Evolutionary conservation across 2,888 invertebrate species (phyloP).

Genomic region (Gisinianus flammeolus): DNA sequence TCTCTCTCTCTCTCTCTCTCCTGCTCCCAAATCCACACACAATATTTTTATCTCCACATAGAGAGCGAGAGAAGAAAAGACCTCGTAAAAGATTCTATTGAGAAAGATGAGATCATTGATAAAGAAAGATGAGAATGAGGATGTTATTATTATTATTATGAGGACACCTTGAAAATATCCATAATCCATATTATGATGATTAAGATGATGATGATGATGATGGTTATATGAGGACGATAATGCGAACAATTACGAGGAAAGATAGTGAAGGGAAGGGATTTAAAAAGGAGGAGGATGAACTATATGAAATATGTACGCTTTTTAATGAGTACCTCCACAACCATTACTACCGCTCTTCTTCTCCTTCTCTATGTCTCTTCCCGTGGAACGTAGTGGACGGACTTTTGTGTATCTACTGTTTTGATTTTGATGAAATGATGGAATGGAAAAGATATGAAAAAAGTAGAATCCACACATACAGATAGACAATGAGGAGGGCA

Average conservation of each 20-base stretch:
- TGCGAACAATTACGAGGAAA: constrained; percentile 32
- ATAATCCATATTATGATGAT: constrained; percentile 24
- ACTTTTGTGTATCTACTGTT: too few relatives aligned
- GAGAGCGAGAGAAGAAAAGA: too few relatives aligned
- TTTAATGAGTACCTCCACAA: constrained; percentile 6
- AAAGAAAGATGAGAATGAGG: constrained; percentile 28
- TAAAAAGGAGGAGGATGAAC: too few relatives aligned
- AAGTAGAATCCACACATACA: background rate
- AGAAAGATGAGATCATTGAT: constrained; percentile 30
- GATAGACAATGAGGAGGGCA: background rate
- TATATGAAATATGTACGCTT: background rate
- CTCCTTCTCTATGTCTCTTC: background rate
- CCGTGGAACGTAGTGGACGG: background rate
- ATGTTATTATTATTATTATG: constrained; percentile 18
- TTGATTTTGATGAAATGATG: background rate
- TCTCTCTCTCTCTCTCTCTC: too few relatives aligned
- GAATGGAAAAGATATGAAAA: background rate
- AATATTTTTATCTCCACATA: too few relatives aligned
- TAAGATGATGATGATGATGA: background rate
- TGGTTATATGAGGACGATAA: constrained; percentile 11
- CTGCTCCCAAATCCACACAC: too few relatives aligned
- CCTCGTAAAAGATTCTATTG: background rate
- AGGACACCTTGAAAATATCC: constrained; percentile 23
- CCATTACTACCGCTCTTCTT: background rate
- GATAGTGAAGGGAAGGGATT: background rate